Evolutionary conservation across 92 coral and sea anemone species (phyloP), one percentile per base, ranked within the genome.

Genomic region (Siderastrea radians): DNA sequence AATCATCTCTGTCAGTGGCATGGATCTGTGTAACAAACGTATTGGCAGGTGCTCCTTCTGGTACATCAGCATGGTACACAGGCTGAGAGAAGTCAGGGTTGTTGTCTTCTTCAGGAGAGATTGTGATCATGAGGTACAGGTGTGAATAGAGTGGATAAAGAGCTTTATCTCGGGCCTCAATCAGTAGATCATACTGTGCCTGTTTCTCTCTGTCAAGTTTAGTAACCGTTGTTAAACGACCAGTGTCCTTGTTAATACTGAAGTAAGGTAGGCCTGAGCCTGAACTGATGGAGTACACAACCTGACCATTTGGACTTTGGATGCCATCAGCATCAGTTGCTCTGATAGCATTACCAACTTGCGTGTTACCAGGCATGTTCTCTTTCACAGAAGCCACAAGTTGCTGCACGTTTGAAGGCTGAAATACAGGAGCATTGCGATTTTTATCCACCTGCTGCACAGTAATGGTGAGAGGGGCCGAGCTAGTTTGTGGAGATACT

Each of bases 191-290:
- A 58, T 88, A 93, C 17, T 80, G 89, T 26, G 87, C n/a, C 19
- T 86, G 88, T 75, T 87, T 91, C 61, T 95, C 98, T 49, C 84
- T 79, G 79, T 95, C 96, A 61, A 95, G 81, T 13, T 70, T 54
- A 44, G 92, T 85, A 58, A 77, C 92, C 1, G 95, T 90, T 6
- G 10, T 46, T 58, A 95, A 86, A 46, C 62, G 85, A 10, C 98
- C 98, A 45, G 90, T 58, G 48, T 74, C 80, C 74, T 92, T 71
- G 43, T 90, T 82, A 16, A 95, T 91, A 63, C 78, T 72, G 76
- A 95, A 95, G 17, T 88, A 60, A 15, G 96, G 93, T 54, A 95
- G 84, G 19, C 98, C 98, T 46, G 96, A 93, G 17, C 98, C 98
- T 13, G 88, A 88, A 1, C 82, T 72, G 64, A 93, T 83, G 47